Percentiles rank a stretch among this genome's conserved stretches.
Conservation (phyloP, 2,113 vertebrate genomes). For the Antechinus stuartii region DNA sequence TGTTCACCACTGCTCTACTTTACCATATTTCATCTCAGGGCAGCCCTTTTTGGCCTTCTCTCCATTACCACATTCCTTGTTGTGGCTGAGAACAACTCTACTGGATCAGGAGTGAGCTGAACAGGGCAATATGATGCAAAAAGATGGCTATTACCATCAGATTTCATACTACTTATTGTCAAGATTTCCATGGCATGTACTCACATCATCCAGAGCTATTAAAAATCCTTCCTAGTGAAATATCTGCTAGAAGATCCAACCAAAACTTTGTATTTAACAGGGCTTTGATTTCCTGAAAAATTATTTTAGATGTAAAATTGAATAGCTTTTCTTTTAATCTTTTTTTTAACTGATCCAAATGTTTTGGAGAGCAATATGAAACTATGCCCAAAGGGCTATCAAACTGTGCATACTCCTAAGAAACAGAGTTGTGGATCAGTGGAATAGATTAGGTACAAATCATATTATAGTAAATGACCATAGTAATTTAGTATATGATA, state of each 20-base stretch:
- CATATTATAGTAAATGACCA: too few species aligned
- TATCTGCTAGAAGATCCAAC: constrained; percentile 71
- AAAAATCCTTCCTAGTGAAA: not conserved
- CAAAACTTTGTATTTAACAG: constrained; percentile 84
- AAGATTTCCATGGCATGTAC: not conserved
- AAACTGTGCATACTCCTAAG: too few species aligned
- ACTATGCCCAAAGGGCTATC: too few species aligned
- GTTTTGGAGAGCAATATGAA: too few species aligned
- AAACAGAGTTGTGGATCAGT: too few species aligned
- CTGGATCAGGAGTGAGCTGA: not conserved
- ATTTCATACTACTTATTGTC: not conserved
- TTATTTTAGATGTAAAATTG: constrained; percentile 83
- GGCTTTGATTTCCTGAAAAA: constrained; percentile 86
- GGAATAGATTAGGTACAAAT: too few species aligned
- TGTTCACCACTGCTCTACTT: not conserved
- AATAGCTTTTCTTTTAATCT: constrained; percentile 1
- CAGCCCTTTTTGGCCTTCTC: constrained; percentile 31
- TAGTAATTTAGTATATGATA: too few species aligned
- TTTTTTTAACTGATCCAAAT: too few species aligned
- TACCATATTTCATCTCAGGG: not conserved
- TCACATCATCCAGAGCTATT: not conserved
- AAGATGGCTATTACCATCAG: not conserved
- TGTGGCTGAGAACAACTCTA: constrained; percentile 76
- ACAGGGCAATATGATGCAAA: not conserved
- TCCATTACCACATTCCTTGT: constrained; percentile 82